Evolutionary conservation across 2,888 invertebrate genomes (phyloP).

Genomic region (Melanostoma scalare): DNA sequence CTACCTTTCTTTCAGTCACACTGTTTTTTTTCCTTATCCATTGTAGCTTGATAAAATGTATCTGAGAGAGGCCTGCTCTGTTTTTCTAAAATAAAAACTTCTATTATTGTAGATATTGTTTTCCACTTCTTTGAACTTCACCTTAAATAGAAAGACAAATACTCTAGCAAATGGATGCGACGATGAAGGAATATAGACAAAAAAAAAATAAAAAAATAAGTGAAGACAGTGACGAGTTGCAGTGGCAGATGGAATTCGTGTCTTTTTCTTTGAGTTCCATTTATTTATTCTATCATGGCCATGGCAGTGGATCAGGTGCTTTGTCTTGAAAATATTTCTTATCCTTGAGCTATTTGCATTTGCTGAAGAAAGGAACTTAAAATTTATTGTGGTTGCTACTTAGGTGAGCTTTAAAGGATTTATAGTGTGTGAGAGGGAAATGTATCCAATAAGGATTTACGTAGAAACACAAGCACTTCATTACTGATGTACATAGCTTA

Average conservation of each 20-base stretch:
- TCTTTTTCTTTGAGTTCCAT: slow-evolving; percentile 51
- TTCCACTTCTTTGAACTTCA: slow-evolving; percentile 72
- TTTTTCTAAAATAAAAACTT: slow-evolving; percentile 38
- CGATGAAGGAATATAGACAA: neutral
- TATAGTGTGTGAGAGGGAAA: slow-evolving; percentile 4
- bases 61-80: slow-evolving; percentile 29
- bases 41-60: neutral
- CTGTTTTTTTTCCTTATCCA: neutral
- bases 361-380: slow-evolving; percentile 39
- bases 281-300: slow-evolving; percentile 54
- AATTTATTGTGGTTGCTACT: slow-evolving; percentile 56
- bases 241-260: slow-evolving; percentile 11
- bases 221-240: neutral
- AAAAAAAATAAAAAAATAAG: neutral
- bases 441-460: neutral
- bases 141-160: slow-evolving; percentile 51
- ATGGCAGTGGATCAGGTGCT: slow-evolving; percentile 63
- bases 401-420: slow-evolving; percentile 39
- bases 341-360: slow-evolving; percentile 68
- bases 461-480: neutral
- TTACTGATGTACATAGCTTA: too few relatives aligned
- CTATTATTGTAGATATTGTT: slow-evolving; percentile 66
- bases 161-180: slow-evolving; percentile 39
- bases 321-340: slow-evolving; percentile 42
- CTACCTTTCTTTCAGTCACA: slow-evolving; percentile 20